These are phyloP conservation scores for Chaetophractus vellerosus DNA, from an alignment of 2,797 vertebrate species.

Conservation along the genomic window DNA sequence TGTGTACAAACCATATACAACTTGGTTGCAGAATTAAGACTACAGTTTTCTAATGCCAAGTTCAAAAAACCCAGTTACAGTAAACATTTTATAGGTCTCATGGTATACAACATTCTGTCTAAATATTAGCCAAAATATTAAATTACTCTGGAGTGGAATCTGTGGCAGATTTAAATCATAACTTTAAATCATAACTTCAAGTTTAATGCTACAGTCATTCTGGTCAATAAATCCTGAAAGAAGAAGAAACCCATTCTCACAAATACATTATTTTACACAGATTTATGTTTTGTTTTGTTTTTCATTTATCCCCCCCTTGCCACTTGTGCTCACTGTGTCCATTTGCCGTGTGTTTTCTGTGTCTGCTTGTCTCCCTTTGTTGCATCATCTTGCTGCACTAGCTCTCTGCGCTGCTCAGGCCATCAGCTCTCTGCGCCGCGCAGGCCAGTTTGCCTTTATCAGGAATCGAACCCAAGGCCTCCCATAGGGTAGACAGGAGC, in stretches of 20 bases:
- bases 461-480: no score
- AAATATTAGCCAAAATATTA: slow-evolving; percentile 47
- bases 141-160: slow-evolving; percentile 40
- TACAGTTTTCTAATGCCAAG: slow-evolving; percentile 44
- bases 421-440: no score
- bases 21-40: slow-evolving; percentile 18
- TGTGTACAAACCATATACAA: slow-evolving; percentile 9
- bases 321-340: no score
- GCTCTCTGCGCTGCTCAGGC: no score
- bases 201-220: slow-evolving; percentile 50
- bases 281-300: background rate
- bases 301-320: no score
- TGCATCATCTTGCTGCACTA: no score
- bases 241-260: background rate
- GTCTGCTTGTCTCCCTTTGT: no score
- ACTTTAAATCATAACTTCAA: slow-evolving; percentile 53
- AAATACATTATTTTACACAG: slow-evolving; percentile 39
- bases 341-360: no score
- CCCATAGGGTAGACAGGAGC: no score
- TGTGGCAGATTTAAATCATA: no score
- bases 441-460: no score
- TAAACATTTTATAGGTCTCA: slow-evolving; percentile 28
- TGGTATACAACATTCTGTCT: slow-evolving; percentile 33
- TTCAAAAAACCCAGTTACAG: background rate
- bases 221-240: slow-evolving; percentile 23